These are phyloP conservation scores for Cyclophora punctaria DNA, from an alignment of 2,888 invertebrate species.

Conservation along the genomic window DNA sequence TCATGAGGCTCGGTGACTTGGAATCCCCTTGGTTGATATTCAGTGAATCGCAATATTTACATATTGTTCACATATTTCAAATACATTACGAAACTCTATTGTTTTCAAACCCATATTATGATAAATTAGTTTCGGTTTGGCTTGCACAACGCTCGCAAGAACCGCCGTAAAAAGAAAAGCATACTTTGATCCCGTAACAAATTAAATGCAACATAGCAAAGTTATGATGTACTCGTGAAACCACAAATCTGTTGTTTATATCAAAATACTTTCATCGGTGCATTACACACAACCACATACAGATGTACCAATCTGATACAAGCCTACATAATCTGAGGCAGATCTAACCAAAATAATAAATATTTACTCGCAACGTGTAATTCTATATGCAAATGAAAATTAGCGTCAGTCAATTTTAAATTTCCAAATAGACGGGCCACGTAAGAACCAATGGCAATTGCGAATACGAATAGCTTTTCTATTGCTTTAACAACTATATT, in stretches of 20 bases:
- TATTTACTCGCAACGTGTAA: conserved; percentile 8
- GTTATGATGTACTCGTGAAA: conserved; percentile 16
- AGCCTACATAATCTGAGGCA: conserved; percentile 5
- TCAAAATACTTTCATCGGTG: background rate
- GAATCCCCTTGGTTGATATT: conserved; percentile 11
- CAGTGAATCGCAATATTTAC: conserved; percentile 24
- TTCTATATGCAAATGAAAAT: conserved; percentile 11
- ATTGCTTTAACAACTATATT: conserved; percentile 10
- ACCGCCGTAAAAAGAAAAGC: background rate
- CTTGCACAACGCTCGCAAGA: conserved; percentile 12
- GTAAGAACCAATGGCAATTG: conserved; percentile 13
- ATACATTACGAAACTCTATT: conserved; percentile 28
- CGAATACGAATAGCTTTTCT: conserved; percentile 23
- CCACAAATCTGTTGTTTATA: conserved; percentile 24
- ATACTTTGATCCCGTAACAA: conserved; percentile 8
- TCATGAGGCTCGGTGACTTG: too few species aligned
- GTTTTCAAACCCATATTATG: conserved; percentile 24
- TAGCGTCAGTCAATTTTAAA: conserved; percentile 6
- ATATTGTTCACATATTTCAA: conserved; percentile 18
- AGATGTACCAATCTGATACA: conserved; percentile 3
- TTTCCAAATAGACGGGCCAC: conserved; percentile 9
- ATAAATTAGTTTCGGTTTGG: conserved; percentile 14
- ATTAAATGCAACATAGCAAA: conserved; percentile 27
- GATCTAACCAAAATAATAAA: conserved; percentile 6
- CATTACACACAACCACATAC: conserved; percentile 2